Evolutionary conservation across 2,797 vertebrate genomes (phyloP), one percentile per base, ranked within the genome.

Genomic region (Trematomus bernacchii): DNA sequence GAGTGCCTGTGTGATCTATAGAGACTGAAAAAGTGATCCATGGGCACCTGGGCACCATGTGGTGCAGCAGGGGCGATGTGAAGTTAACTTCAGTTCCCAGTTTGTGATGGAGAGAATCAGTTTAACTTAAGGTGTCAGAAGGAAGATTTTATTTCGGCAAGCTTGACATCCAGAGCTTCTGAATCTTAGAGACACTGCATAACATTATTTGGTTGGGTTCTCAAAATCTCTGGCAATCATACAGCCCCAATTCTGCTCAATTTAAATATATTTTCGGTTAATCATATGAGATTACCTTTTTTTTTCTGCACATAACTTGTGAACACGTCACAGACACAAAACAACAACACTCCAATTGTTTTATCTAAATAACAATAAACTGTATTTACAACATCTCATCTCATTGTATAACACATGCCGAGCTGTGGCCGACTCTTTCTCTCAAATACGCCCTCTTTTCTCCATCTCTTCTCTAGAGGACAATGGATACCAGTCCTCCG

Each of bases 401-500:
- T 37, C 33, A 9, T 71, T 53, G 8, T 58, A 19, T n/a, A 63
- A 60, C 33, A 16, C 27, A 42, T 59, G 19, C 18, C 18, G 19
- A 63, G 66, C 19, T n/a, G 54, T 55, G 50, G 13, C 23, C 1
- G 10, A 42, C 44, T 64, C 51, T 82, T 54, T 76, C 37, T 73
- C 62, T 76, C 53, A 16, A 15, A 64, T 53, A 73, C 3, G 1
- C 66, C 53, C 55, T 68, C 67, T 71, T 70, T 74, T 71, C 61
- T 68, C 19, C 30, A 7, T 82, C 64, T 75, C 64, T 44, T 37
- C 43, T 70, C 63, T 57, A 21, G 44, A 66, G 59, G 59, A 88
- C 80, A 87, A 90, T 73, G 44, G 76, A 58, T 70, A 84, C 74
- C 78, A 77, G 80, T 76, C 54, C 71, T 30, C 76, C 80, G 76